Evolutionary conservation across 1,140 invertebrate genomes (phyloP).

Genomic region (Rhizoglyphus robini): DNA sequence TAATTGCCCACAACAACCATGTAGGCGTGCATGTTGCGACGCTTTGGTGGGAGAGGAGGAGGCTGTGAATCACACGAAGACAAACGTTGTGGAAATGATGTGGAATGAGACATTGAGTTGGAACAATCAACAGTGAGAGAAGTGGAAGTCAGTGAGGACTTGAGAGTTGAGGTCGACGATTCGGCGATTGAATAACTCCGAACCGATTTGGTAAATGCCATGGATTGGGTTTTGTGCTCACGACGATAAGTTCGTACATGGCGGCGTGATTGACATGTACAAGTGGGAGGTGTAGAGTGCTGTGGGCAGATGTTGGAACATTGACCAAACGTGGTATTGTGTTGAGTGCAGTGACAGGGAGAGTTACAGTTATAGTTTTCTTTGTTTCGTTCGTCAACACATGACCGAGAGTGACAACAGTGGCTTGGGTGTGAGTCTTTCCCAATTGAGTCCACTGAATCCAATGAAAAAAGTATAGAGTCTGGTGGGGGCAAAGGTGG

Average conservation of each 20-base stretch:
- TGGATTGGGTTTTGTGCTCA: background rate
- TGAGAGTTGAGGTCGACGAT: background rate
- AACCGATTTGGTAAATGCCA: background rate
- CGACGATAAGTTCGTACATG: background rate
- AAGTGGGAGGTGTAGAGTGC: background rate
- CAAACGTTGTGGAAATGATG: background rate
- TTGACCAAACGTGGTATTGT: no score
- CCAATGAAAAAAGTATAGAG: background rate
- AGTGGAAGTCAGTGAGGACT: background rate
- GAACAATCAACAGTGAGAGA: conserved; percentile 4
- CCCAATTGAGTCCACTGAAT: no score
- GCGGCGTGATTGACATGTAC: background rate
- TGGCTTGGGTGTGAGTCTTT: background rate
- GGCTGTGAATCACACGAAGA: conserved; percentile 35
- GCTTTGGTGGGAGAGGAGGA: conserved; percentile 75
- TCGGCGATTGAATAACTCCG: background rate
- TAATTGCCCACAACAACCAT: conserved; percentile 88
- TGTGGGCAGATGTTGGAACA: no score
- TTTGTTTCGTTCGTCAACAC: background rate
- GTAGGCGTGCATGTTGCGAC: conserved; percentile 85
- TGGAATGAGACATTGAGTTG: background rate
- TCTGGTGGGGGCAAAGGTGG: conserved; percentile 6
- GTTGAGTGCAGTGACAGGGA: background rate
- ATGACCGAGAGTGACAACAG: background rate
- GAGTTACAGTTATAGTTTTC: background rate